A percentile compares a stretch with the other conserved stretches of the same genome.
These are phyloP conservation scores for Dromaius novaehollandiae DNA, from an alignment of 2,113 vertebrate genomes.

Conservation along the genomic window DNA sequence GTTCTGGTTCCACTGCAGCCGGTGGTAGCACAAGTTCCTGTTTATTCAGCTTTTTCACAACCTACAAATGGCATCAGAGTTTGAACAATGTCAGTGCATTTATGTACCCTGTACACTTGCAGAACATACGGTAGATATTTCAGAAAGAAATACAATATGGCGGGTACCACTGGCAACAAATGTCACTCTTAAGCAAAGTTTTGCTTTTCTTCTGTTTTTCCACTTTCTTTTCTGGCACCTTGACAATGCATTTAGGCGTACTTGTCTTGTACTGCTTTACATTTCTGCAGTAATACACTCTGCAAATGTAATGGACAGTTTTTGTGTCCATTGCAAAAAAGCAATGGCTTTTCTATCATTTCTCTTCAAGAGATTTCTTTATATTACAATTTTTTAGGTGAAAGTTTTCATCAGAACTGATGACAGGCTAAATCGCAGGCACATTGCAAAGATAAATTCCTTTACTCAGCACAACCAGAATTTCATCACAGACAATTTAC, in stretches of 20 bases:
- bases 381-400: neutral
- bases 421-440: neutral
- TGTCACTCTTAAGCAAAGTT: neutral
- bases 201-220: neutral
- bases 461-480: neutral
- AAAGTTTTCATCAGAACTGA: neutral
- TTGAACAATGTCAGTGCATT: neutral
- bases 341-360: neutral
- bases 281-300: neutral
- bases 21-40: neutral
- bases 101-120: neutral
- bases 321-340: neutral
- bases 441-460: neutral
- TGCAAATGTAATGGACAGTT: neutral
- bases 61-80: neutral
- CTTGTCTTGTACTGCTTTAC: neutral
- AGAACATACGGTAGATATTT: neutral
- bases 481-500: neutral
- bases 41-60: neutral
- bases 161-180: neutral
- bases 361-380: neutral
- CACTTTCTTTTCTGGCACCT: neutral
- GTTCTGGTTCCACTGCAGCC: accelerated
- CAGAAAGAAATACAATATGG: neutral
- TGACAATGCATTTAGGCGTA: neutral